These are phyloP conservation scores for Triops longicaudatus DNA, from an alignment of 1,140 invertebrate genomes.

Conservation along the genomic window DNA sequence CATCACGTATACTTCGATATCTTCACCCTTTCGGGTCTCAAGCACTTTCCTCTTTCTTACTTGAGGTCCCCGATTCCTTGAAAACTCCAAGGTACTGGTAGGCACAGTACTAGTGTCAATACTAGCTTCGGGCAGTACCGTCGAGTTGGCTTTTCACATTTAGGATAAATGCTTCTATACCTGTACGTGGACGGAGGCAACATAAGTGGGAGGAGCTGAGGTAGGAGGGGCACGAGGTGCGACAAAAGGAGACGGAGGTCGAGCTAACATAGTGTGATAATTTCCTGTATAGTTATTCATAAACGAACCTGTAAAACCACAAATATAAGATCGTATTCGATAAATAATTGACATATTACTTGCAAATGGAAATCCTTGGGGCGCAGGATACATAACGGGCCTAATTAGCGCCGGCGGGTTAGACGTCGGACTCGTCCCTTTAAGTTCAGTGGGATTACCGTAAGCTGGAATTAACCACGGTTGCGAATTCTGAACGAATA, in stretches of 20 bases:
- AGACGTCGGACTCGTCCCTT: neutral
- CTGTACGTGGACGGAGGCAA: constrained; percentile 10
- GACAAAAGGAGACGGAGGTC: neutral
- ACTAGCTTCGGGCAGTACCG: no score
- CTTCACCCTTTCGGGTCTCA: no score
- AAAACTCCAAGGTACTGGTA: no score
- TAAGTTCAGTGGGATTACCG: neutral
- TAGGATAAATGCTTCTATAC: neutral
- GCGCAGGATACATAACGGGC: neutral
- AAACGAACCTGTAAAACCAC: neutral
- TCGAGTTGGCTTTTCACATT: no score
- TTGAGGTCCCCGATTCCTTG: no score
- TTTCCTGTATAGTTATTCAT: neutral
- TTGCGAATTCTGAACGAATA: neutral
- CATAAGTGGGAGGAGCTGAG: constrained; percentile 8
- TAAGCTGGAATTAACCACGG: neutral
- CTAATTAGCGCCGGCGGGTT: neutral
- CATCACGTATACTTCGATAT: no score
- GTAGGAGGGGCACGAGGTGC: neutral
- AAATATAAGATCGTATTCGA: neutral
- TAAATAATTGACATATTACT: neutral
- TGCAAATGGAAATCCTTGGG: neutral
- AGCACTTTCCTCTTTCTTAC: no score
- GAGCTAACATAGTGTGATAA: neutral
- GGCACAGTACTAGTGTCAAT: no score